Conservation (phyloP, 2,113 vertebrate species). For the Marmota monax region DNA sequence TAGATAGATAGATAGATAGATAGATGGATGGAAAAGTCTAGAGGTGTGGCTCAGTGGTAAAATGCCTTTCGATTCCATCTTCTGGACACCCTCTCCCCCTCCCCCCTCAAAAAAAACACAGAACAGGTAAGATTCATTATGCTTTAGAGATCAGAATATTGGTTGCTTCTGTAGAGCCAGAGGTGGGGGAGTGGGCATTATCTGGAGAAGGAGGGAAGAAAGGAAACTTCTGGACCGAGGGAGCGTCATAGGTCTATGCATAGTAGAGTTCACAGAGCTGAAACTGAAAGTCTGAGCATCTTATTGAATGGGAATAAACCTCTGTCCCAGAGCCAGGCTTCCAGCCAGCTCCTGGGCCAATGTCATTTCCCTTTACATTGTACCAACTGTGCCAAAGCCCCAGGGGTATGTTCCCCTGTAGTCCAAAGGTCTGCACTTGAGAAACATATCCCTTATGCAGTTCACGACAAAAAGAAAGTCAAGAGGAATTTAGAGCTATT, state of each 20-base stretch:
- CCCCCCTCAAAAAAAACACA: background rate
- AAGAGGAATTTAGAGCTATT: background rate
- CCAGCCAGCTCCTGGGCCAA: background rate
- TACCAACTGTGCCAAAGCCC: background rate
- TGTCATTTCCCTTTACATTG: background rate
- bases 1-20: no score
- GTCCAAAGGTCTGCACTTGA: background rate
- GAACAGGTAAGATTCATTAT: background rate
- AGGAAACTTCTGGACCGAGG: background rate
- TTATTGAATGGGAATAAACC: background rate
- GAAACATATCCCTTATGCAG: background rate
- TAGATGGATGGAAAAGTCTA: no score
- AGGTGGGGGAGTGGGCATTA: background rate
- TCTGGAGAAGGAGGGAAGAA: background rate
- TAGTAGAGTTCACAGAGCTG: background rate
- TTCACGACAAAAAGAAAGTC: background rate
- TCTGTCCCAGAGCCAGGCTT: background rate
- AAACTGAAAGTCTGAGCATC: background rate
- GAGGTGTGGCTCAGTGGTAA: no score
- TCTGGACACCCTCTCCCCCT: no score
- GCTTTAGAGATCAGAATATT: background rate
- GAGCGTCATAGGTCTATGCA: background rate
- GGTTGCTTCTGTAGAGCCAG: background rate
- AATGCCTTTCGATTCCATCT: no score
- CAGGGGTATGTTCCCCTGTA: background rate